Conservation (phyloP, 2,113 vertebrate genomes). For the Hippoglossus stenolepis region DNA sequence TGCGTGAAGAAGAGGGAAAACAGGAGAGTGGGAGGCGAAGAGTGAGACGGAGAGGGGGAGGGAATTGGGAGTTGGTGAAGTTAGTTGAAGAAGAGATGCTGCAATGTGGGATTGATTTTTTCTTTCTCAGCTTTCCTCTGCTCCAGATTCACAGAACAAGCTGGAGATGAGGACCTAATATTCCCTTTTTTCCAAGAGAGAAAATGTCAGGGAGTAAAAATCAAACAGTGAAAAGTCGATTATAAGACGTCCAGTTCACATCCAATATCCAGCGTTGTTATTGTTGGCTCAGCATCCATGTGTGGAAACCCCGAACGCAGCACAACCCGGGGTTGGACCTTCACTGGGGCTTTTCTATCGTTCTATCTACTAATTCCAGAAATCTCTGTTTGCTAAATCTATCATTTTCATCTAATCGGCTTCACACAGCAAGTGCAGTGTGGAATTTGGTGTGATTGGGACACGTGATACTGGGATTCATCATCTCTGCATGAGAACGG, state of each 20-base stretch:
- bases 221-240: slow-evolving; percentile 11
- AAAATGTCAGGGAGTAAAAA: slow-evolving; percentile 1
- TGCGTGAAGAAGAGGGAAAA: slow-evolving; percentile 70
- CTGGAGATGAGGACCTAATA: slow-evolving; percentile 14
- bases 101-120: slow-evolving; percentile 20
- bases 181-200: slow-evolving; percentile 5
- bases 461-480: no score
- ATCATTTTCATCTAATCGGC: background rate
- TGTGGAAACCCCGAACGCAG: background rate
- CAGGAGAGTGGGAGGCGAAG: slow-evolving; percentile 19
- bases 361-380: background rate
- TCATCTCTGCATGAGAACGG: no score
- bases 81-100: slow-evolving; percentile 22
- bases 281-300: background rate
- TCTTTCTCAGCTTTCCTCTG: slow-evolving; percentile 12
- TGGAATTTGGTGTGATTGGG: no score
- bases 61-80: slow-evolving; percentile 30
- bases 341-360: background rate
- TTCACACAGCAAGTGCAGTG: no score
- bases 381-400: background rate
- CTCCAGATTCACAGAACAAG: slow-evolving; percentile 17
- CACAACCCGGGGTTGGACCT: background rate
- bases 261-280: background rate
- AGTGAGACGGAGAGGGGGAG: slow-evolving; percentile 18
- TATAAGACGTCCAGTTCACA: background rate